A percentile compares a stretch with the other conserved stretches of the same genome.
These are phyloP conservation scores for Sciaenops ocellatus DNA, from an alignment of 2,797 vertebrate species.

Conservation along the genomic window DNA sequence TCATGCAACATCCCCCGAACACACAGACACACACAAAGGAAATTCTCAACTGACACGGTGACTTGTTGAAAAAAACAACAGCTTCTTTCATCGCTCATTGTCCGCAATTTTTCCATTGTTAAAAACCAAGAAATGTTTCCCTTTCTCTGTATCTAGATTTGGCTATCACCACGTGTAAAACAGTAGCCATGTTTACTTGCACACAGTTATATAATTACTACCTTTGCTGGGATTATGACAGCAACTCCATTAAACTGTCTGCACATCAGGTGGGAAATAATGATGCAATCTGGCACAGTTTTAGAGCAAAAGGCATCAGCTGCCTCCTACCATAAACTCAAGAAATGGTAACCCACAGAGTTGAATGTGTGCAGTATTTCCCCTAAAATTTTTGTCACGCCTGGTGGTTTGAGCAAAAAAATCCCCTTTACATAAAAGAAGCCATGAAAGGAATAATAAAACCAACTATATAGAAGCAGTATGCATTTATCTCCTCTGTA, in stretches of 20 bases:
- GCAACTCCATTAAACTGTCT: slow-evolving; percentile 30
- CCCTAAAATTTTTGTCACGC: slow-evolving; percentile 31
- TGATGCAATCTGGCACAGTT: slow-evolving; percentile 36
- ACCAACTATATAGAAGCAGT: slow-evolving; percentile 36
- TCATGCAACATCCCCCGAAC: slow-evolving; percentile 71
- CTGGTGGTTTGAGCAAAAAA: slow-evolving; percentile 56
- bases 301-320: slow-evolving; percentile 31
- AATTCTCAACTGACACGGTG: slow-evolving; percentile 70
- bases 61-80: slow-evolving; percentile 64
- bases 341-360: slow-evolving; percentile 26
- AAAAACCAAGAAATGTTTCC: slow-evolving; percentile 51
- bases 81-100: slow-evolving; percentile 70
- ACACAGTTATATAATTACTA: slow-evolving; percentile 40
- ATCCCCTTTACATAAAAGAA: slow-evolving; percentile 47
- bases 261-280: slow-evolving; percentile 32
- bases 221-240: slow-evolving; percentile 32
- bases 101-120: slow-evolving; percentile 63
- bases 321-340: neutral
- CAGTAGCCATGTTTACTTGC: slow-evolving; percentile 21
- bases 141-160: slow-evolving; percentile 8
- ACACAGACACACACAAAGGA: slow-evolving; percentile 70
- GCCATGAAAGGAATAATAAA: slow-evolving; percentile 49
- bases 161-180: slow-evolving; percentile 28
- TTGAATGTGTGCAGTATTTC: slow-evolving; percentile 52
- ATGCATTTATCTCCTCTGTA: slow-evolving; percentile 33